A percentile compares a stretch with the other conserved stretches of the same genome.
Conservation (phyloP, 37 sponge, comb jelly and placozoan genomes). For the Axinella damicornis region DNA sequence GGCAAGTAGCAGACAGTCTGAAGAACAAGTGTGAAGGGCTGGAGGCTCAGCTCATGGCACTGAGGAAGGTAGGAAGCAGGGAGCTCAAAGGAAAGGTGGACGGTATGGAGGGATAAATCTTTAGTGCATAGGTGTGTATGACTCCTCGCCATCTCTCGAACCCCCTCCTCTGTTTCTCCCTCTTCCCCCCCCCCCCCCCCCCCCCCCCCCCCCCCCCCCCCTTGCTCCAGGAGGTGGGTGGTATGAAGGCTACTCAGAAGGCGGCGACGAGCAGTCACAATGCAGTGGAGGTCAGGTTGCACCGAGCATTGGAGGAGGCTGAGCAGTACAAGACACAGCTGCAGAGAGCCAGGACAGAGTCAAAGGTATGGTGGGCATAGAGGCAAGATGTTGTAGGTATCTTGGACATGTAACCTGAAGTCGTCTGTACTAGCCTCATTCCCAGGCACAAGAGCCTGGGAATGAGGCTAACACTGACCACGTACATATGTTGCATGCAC, state of each 20-base stretch:
- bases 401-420: too few relatives aligned
- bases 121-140: background rate
- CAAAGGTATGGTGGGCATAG: too few relatives aligned
- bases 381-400: too few relatives aligned
- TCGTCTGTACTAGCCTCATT: too few relatives aligned
- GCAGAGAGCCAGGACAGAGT: slow-evolving; percentile 65
- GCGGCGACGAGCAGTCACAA: slow-evolving; percentile 75
- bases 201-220: too few relatives aligned
- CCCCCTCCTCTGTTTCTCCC: too few relatives aligned
- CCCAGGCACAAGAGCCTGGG: too few relatives aligned
- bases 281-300: slow-evolving; percentile 90
- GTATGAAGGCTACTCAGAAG: slow-evolving; percentile 72
- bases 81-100: background rate
- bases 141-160: background rate
- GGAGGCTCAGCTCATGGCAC: slow-evolving; percentile 72
- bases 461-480: too few relatives aligned
- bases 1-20: slow-evolving; percentile 56
- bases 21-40: slow-evolving; percentile 75
- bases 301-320: slow-evolving; percentile 94
- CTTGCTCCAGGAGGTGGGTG: slow-evolving; percentile 79
- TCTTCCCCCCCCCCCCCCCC: too few relatives aligned
- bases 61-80: slow-evolving; percentile 79
- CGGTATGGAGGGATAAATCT: too few relatives aligned
- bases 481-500: too few relatives aligned
- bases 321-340: slow-evolving; percentile 87